Conservation (phyloP, 2,113 vertebrate genomes). For the Corythornis madagascariensis region DNA sequence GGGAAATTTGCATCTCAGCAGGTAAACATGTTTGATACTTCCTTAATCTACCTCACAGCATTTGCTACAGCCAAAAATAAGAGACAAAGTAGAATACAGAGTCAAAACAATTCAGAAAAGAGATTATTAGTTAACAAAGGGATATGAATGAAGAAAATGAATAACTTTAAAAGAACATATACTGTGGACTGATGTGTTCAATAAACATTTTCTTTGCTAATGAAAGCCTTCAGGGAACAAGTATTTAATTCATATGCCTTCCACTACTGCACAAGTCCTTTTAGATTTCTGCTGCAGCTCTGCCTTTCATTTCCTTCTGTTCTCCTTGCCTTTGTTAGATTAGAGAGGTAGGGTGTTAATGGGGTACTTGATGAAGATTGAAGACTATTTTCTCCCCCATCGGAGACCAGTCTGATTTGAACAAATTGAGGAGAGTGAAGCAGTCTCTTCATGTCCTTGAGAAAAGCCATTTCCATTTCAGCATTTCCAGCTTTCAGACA, state of each 20-base stretch:
- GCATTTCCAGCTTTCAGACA: constrained; percentile 10
- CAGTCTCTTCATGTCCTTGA: constrained; percentile 51
- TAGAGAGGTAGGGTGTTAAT: constrained; percentile 69
- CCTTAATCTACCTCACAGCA: constrained; percentile 6
- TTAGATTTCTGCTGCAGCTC: constrained; percentile 7
- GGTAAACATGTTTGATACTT: not conserved
- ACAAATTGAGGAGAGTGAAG: constrained; percentile 47
- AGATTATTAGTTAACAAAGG: constrained; percentile 41
- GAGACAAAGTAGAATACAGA: not conserved
- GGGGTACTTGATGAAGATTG: constrained; percentile 66
- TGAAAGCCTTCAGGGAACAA: constrained; percentile 8
- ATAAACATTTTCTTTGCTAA: constrained; percentile 28
- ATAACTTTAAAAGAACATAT: constrained; percentile 28
- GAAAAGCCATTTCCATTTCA: constrained; percentile 43
- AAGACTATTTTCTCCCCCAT: constrained; percentile 59
- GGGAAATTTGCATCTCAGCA: constrained; percentile 21
- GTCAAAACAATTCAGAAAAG: constrained; percentile 31
- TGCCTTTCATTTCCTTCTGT: constrained; percentile 33
- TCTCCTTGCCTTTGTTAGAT: constrained; percentile 33
- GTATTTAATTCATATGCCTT: not conserved
- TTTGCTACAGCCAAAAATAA: not conserved
- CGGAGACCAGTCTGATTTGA: constrained; percentile 51
- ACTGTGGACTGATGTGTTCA: constrained; percentile 15
- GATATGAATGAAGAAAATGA: constrained; percentile 30
- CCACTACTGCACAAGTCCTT: not conserved